Conservation (phyloP, 2,888 invertebrate genomes). For the Drosophila kambysellisi region DNA sequence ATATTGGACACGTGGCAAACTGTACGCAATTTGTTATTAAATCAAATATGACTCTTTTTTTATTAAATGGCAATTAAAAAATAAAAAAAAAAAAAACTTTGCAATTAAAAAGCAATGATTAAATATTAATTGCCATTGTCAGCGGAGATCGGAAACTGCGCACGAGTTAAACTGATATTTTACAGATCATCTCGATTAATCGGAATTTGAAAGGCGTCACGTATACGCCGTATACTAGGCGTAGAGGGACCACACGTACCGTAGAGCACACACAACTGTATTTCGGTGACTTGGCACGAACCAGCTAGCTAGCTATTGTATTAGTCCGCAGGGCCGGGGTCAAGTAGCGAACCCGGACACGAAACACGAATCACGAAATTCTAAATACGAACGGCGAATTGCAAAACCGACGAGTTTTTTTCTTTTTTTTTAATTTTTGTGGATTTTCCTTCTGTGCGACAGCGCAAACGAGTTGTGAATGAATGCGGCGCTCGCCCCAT, state of each 20-base stretch:
- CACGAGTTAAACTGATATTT: constrained; percentile 12
- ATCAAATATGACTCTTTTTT: neutral
- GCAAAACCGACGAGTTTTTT: constrained; percentile 23
- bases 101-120: neutral
- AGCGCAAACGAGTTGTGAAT: constrained; percentile 76
- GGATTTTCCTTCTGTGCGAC: constrained; percentile 40
- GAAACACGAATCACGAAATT: constrained; percentile 22
- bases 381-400: constrained; percentile 1
- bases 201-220: constrained; percentile 18
- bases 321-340: constrained; percentile 30
- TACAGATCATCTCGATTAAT: constrained; percentile 22
- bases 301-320: neutral
- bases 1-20: neutral
- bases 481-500: constrained; percentile 70
- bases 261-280: constrained; percentile 18
- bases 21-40: neutral
- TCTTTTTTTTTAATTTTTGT: constrained; percentile 5
- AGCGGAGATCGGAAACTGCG: constrained; percentile 46
- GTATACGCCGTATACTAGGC: constrained; percentile 29
- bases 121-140: neutral
- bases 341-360: constrained; percentile 72
- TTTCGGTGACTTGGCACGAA: constrained; percentile 47
- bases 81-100: neutral
- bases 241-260: constrained; percentile 45
- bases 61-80: neutral